Conservation (phyloP, 2,113 vertebrate genomes). For the Pristiophorus japonicus region DNA sequence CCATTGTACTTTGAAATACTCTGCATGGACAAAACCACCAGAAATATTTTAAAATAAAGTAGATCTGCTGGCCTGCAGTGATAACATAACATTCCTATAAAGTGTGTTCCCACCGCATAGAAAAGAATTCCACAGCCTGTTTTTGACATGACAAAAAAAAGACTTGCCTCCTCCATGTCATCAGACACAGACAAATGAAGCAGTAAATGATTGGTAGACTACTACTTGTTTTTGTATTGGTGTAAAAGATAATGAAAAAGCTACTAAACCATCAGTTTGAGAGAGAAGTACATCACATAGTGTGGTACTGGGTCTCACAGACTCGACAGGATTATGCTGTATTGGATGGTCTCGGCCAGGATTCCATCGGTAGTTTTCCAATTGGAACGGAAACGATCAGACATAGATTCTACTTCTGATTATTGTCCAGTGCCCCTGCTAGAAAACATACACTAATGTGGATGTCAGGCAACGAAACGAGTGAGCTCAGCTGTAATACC, state of each 20-base stretch:
- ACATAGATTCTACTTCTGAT: not conserved
- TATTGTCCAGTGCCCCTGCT: not conserved
- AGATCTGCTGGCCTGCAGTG: slow-evolving; percentile 11
- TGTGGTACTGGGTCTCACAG: not conserved
- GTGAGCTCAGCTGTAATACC: not conserved
- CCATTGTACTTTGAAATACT: slow-evolving; percentile 33
- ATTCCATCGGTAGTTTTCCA: not conserved
- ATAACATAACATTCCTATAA: slow-evolving; percentile 33
- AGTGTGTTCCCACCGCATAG: not conserved
- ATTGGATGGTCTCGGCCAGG: not conserved
- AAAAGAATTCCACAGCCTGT: not conserved
- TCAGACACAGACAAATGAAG: not conserved
- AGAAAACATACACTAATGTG: not conserved
- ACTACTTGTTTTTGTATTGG: not conserved
- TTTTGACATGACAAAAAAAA: not conserved
- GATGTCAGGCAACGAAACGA: not conserved
- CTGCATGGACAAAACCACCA: slow-evolving; percentile 19
- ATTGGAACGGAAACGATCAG: not conserved
- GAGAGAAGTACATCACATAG: not conserved
- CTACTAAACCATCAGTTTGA: not conserved
- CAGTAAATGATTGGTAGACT: not conserved
- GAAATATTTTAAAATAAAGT: slow-evolving; percentile 34
- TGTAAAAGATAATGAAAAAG: not conserved
- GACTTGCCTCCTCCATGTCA: not conserved
- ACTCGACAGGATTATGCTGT: not conserved